Conservation (phyloP, 2,113 vertebrate genomes). For the Calypte anna region DNA sequence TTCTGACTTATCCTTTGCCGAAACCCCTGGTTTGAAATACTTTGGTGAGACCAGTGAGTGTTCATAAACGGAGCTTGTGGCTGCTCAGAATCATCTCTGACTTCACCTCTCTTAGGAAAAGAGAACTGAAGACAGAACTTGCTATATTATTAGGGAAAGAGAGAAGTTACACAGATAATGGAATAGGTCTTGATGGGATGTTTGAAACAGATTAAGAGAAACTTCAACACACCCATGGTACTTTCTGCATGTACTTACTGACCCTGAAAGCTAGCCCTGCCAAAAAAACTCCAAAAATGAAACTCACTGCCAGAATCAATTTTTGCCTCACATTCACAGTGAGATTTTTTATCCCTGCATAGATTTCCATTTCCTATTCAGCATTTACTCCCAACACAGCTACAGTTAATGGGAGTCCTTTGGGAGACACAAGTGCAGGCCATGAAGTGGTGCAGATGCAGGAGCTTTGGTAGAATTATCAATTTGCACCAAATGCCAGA, state of each 20-base stretch:
- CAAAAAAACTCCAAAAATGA: conserved; percentile 11
- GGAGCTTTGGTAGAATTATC: neutral
- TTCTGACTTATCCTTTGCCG: neutral
- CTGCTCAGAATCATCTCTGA: neutral
- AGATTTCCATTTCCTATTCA: neutral
- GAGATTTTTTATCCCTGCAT: neutral
- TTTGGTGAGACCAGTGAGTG: neutral
- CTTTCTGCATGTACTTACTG: neutral
- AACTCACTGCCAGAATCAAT: neutral
- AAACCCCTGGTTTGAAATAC: neutral
- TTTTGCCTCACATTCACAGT: neutral
- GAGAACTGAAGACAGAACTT: neutral
- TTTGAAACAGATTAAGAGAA: neutral
- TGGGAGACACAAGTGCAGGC: neutral
- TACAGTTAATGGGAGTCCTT: neutral
- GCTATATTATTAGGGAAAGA: neutral
- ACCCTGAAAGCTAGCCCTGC: neutral
- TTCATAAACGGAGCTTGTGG: neutral
- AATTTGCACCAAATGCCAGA: neutral
- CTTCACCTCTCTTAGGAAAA: neutral
- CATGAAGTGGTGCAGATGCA: neutral
- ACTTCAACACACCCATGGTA: neutral
- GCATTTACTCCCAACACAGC: neutral
- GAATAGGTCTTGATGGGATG: neutral
- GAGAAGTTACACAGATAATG: neutral